Base-by-base conservation (phyloP, 2,888 invertebrate species). In the Dicyrtomina minuta region DNA sequence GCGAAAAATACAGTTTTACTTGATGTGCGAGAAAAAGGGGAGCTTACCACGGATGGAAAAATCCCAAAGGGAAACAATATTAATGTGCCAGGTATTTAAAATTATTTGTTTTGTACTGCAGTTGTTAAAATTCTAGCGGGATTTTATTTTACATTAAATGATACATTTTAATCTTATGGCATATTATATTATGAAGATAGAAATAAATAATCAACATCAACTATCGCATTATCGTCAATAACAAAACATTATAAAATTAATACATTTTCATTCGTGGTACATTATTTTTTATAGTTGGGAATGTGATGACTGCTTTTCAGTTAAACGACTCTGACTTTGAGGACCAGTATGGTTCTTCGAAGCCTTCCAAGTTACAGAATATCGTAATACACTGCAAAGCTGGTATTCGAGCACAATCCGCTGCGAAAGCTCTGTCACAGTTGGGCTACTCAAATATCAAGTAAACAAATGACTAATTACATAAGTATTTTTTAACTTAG, bases 1-100 rank as follows among this genome's bases (percentile, higher is more conserved):
- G 33, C 15, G n/a, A 22, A 41, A 20, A 60, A 53, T 24, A 33
- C 24, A 1, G 12, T 68, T 33, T 22, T 68, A 26, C 22, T 68
- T 22, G 68, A 68, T 49, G 68, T 68, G 24, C 44, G 68, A 53
- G 68, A 68, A 41, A 68, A 58, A 20, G 68, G 60, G 6, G 68
- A 68, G 41, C 44, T 68, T 17, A 1, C 20, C 5, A 60, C 44
- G 12, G 68, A 68, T 41, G 68, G 68, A 1, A 59, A 49, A 51
- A 68, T 68, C n/a, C 60, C 39, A 27, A 17, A 53, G 46, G 68
- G 27, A 55, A 55, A 26, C 15, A 55, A 55, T 13, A 27, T 55
- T 13, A 55, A 55, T 26, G 55, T 55, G 22, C 55, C 55, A 55
- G 26, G 55, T 55, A 53, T 22, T 12, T 12, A 8, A 8, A n/a